phyloP scores from a whole-genome alignment of 2,797 vertebrate genomes.

The Enteromius radiatus region DNA sequence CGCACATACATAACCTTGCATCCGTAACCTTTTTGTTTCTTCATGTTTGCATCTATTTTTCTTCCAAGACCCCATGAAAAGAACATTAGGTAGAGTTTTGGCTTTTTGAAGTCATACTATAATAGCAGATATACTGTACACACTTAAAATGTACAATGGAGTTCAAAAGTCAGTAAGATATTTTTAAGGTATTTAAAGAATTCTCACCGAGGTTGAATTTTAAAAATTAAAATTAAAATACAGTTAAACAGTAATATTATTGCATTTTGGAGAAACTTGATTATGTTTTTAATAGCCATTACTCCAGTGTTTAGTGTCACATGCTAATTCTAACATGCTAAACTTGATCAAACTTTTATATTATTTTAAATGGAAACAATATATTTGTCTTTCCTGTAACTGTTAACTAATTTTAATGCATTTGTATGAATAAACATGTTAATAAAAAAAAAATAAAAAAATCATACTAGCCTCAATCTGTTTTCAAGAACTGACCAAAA shows the following conservation, averaged over 20 bases:
- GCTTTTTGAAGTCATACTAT: background rate
- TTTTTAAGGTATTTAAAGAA: background rate
- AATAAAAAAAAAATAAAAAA: background rate
- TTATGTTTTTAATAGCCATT: background rate
- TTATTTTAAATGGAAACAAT: background rate
- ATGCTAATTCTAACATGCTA: background rate
- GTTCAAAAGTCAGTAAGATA: background rate
- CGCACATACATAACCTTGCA: background rate
- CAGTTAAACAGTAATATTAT: background rate
- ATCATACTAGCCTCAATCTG: background rate
- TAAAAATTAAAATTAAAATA: background rate
- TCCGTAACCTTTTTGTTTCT: background rate
- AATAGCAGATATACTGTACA: constrained; percentile 8
- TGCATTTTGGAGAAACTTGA: background rate
- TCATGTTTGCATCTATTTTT: constrained; percentile 1
- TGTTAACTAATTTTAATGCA: background rate
- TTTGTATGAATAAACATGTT: background rate
- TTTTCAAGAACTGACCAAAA: background rate
- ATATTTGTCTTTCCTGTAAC: background rate
- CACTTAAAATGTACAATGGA: background rate
- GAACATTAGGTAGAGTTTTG: background rate
- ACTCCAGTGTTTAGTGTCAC: background rate
- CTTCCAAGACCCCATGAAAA: background rate
- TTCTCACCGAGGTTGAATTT: background rate
- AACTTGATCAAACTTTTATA: no score